Evolutionary conservation across 2,888 invertebrate species (phyloP).

Genomic region (Trypoxylon attenuatum): DNA sequence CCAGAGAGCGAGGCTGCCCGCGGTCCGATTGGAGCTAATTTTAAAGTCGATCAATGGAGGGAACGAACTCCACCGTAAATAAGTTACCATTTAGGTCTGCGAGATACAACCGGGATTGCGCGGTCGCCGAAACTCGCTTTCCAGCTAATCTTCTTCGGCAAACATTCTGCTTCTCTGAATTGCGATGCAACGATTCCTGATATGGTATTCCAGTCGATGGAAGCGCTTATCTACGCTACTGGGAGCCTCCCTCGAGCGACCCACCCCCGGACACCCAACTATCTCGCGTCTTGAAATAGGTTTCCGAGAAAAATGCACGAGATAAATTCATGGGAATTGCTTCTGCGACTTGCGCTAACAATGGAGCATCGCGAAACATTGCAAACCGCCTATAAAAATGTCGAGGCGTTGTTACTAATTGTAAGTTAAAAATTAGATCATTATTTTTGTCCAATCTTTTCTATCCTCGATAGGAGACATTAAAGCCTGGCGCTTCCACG

Average conservation of each 20-base stretch:
- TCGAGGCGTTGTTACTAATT: too few species aligned
- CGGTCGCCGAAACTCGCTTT: slow-evolving; percentile 9
- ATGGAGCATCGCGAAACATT: too few species aligned
- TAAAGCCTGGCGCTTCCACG: too few species aligned
- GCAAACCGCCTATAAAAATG: too few species aligned
- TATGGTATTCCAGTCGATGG: slow-evolving; percentile 10
- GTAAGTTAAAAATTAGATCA: too few species aligned
- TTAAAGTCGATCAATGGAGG: slow-evolving; percentile 2
- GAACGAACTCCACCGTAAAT: slow-evolving; percentile 8
- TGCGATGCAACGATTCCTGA: slow-evolving; percentile 21
- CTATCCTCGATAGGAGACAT: not conserved
- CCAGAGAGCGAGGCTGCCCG: not conserved
- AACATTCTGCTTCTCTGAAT: slow-evolving; percentile 21
- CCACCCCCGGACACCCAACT: not conserved
- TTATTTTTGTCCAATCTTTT: slow-evolving; percentile 4
- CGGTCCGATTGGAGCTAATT: slow-evolving; percentile 4
- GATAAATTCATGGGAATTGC: too few species aligned
- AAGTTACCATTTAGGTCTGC: slow-evolving; percentile 12
- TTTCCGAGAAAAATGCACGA: too few species aligned
- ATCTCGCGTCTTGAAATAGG: too few species aligned
- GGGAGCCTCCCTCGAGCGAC: not conserved
- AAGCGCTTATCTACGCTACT: slow-evolving; percentile 2
- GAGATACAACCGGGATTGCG: too few species aligned
- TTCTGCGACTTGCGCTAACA: too few species aligned
- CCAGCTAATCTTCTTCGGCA: slow-evolving; percentile 19